These are phyloP conservation scores for Aspidoscelis tigris DNA, from an alignment of 2,113 vertebrate species.

Conservation along the genomic window DNA sequence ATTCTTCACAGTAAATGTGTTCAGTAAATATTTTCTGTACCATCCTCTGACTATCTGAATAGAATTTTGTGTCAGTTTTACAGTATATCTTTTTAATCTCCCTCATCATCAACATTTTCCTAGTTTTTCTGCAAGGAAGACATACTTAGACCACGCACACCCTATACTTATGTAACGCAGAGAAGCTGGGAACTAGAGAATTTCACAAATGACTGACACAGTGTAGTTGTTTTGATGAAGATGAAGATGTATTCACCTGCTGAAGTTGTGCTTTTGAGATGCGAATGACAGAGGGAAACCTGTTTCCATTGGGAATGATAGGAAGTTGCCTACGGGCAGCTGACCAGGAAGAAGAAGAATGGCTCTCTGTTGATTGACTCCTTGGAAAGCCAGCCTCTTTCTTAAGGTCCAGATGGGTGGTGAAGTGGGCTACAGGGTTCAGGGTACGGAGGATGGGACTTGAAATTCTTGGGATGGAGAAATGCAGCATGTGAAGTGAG, in stretches of 20 bases:
- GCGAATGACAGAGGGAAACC: slow-evolving; percentile 90
- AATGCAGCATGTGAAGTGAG: slow-evolving; percentile 88
- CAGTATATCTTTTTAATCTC: slow-evolving; percentile 6
- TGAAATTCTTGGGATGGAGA: slow-evolving; percentile 83
- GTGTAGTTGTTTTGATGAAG: slow-evolving; percentile 43
- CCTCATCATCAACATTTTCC: neutral
- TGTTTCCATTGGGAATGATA: slow-evolving; percentile 84
- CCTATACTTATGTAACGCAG: slow-evolving; percentile 23
- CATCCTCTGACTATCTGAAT: neutral
- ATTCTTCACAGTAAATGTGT: neutral
- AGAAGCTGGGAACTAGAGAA: slow-evolving; percentile 32
- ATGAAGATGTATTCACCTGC: slow-evolving; percentile 85
- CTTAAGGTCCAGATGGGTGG: slow-evolving; percentile 83
- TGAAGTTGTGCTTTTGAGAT: slow-evolving; percentile 91
- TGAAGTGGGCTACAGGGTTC: slow-evolving; percentile 84
- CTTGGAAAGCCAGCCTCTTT: slow-evolving; percentile 79
- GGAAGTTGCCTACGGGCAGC: slow-evolving; percentile 88
- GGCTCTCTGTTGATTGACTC: slow-evolving; percentile 85
- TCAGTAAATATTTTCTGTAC: neutral
- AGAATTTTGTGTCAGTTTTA: slow-evolving; percentile 11
- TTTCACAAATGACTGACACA: slow-evolving; percentile 39
- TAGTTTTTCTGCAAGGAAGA: neutral
- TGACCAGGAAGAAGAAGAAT: slow-evolving; percentile 79
- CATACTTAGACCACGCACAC: slow-evolving; percentile 48
- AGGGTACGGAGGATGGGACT: slow-evolving; percentile 85